phyloP scores from a whole-genome alignment of 2,797 vertebrate genomes.

The Leuciscus waleckii region DNA sequence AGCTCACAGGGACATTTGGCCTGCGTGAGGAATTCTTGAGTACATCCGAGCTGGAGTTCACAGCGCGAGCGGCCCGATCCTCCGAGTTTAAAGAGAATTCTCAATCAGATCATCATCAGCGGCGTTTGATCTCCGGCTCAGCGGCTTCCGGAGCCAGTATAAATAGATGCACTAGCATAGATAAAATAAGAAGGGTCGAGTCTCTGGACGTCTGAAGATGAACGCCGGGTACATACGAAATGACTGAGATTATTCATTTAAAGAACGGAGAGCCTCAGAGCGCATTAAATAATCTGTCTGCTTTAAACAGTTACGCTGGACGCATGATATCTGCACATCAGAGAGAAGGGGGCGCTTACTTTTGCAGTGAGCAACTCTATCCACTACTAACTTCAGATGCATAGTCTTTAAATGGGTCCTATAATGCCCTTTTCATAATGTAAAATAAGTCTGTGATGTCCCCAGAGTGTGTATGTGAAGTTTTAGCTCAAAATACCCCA shows the following conservation, averaged over 20 bases:
- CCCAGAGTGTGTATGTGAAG: not conserved
- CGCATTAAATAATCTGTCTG: not conserved
- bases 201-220: conserved; percentile 42
- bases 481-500: not conserved
- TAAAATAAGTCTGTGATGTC: not conserved
- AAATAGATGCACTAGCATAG: conserved; percentile 58
- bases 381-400: not conserved
- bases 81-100: conserved; percentile 60
- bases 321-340: not conserved
- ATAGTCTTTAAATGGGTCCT: not conserved
- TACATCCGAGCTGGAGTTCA: conserved; percentile 20
- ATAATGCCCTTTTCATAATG: not conserved
- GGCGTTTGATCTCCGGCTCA: conserved; percentile 54
- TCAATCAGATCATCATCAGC: conserved; percentile 47
- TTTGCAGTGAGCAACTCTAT: not conserved
- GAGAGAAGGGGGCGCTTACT: not conserved
- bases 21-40: conserved; percentile 36
- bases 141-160: conserved; percentile 34
- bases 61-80: conserved; percentile 26
- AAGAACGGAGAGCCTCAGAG: conserved; percentile 18
- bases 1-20: conserved; percentile 41
- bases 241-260: conserved; percentile 4
- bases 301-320: not conserved
- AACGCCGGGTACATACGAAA: conserved; percentile 10
- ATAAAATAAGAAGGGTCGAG: conserved; percentile 49